Percentiles rank a stretch among this genome's conserved stretches.
phyloP scores from a whole-genome alignment of 1,140 invertebrate species.

The Leptestheria dahalacensis region DNA sequence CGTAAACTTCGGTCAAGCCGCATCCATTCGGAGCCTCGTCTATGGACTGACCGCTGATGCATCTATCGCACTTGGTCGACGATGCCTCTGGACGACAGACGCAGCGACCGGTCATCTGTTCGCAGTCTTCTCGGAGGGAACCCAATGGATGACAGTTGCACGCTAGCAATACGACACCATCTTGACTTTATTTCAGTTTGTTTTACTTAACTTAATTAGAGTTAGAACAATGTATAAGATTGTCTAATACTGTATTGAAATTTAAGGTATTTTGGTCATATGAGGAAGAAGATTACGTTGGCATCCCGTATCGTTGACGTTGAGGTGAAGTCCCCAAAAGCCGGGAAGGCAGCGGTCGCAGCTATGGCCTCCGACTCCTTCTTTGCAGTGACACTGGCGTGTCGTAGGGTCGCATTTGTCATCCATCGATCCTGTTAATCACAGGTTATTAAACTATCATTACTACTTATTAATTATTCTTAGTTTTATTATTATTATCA shows the following conservation, averaged over 20 bases:
- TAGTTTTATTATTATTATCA: no score
- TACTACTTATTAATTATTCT: no score
- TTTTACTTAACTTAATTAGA: neutral
- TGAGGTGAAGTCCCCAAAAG: constrained; percentile 75
- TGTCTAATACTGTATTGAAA: no score
- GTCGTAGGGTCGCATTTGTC: constrained; percentile 59
- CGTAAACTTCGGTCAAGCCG: neutral
- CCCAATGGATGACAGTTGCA: constrained; percentile 63
- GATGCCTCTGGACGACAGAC: constrained; percentile 56
- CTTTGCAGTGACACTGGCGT: constrained; percentile 66
- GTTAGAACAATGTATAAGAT: no score
- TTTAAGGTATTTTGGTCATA: no score
- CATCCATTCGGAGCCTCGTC: constrained; percentile 12
- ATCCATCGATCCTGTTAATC: constrained; percentile 37
- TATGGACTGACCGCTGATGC: constrained; percentile 55
- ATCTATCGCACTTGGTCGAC: constrained; percentile 68
- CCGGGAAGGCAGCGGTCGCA: constrained; percentile 81
- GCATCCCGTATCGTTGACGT: constrained; percentile 68
- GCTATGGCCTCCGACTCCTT: constrained; percentile 69
- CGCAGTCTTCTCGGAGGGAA: constrained; percentile 62
- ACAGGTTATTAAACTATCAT: constrained; percentile 28
- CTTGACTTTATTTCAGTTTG: neutral
- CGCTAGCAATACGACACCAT: no score
- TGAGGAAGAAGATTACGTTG: constrained; percentile 41
- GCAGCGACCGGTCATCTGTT: constrained; percentile 66